A percentile compares a stretch with the other conserved stretches of the same genome.
These are phyloP conservation scores for Euphonia xanthogaster DNA, from an alignment of 2,797 vertebrate genomes.

Conservation along the genomic window DNA sequence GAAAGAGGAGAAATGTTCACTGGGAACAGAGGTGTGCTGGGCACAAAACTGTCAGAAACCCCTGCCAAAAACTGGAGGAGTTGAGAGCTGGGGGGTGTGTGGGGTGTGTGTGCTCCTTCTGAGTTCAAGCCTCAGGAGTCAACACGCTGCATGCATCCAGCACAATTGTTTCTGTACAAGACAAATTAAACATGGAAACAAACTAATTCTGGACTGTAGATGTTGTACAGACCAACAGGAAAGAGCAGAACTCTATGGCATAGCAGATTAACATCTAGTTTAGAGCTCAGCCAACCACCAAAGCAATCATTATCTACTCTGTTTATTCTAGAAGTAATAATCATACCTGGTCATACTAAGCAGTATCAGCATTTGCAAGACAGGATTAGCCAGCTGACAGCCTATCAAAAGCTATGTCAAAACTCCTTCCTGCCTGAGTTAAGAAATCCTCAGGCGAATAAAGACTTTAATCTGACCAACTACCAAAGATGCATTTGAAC, in stretches of 20 bases:
- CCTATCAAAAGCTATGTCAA: not conserved
- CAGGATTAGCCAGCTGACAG: conserved; percentile 2
- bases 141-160: not conserved
- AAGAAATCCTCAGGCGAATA: not conserved
- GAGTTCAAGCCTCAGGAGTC: not conserved
- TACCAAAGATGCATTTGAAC: not conserved
- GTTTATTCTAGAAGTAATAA: not conserved
- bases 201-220: not conserved
- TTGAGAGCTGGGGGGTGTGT: not conserved
- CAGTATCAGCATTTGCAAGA: not conserved
- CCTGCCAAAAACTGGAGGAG: not conserved
- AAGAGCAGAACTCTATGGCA: not conserved
- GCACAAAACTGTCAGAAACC: not conserved
- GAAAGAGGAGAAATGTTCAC: not conserved
- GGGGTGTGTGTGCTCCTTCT: not conserved
- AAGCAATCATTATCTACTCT: not conserved
- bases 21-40: not conserved
- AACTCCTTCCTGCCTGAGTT: not conserved
- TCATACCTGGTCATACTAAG: not conserved
- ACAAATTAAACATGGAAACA: not conserved
- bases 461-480: not conserved
- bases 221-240: not conserved
- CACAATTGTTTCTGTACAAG: not conserved
- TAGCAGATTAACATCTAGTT: not conserved
- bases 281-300: not conserved